Base-by-base conservation (phyloP, 2,888 invertebrate genomes). In the Furcula furcula region DNA sequence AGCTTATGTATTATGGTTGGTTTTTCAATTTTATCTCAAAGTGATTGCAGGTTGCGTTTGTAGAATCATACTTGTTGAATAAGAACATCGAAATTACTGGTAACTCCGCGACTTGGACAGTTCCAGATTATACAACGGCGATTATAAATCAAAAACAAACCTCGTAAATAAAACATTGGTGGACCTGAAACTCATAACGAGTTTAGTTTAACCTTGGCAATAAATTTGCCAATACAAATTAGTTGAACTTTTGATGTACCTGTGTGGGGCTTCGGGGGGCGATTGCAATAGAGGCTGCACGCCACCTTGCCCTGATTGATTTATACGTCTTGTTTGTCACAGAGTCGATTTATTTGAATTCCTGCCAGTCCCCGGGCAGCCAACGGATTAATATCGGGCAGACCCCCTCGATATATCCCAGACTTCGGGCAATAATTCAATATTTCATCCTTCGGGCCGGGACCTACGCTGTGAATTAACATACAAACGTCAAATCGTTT, bases 261-360 rank as follows among this genome's bases (percentile, higher is more conserved):
- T 65, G 65, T 65, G 71, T 57, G 27, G 22, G 31, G 43, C 21
- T n/a, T 65, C 65, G 70, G 66, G 69, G 76, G 73, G 71, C 50
- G 60, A 55, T 55, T 84, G 86, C 87, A 87, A 82, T 84, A 81
- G 78, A 78, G 65, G 66, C 66, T 80, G 85, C 81, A 82, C 84
- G 62, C 84, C 87, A 83, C 85, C 84, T 84, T 85, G 81, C 76
- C 51, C 40, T 84, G 89, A 89, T 89, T 89, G 89, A 89, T 89
- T 89, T 89, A 89, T 89, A 76, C 79, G 76, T 88, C 85, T 89
- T 89, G 89, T 89, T 89, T 89, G 89, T 89, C 89, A 86, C 85
- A 65, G 73, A 72, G 60, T 69, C 72, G 86, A 89, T 89, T 89
- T 89, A 89, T 89, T 89, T 88, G 89, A 89, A 88, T 87, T 87